These are phyloP conservation scores for Lepidurus packardi DNA, from an alignment of 1,140 invertebrate species.

Conservation along the genomic window DNA sequence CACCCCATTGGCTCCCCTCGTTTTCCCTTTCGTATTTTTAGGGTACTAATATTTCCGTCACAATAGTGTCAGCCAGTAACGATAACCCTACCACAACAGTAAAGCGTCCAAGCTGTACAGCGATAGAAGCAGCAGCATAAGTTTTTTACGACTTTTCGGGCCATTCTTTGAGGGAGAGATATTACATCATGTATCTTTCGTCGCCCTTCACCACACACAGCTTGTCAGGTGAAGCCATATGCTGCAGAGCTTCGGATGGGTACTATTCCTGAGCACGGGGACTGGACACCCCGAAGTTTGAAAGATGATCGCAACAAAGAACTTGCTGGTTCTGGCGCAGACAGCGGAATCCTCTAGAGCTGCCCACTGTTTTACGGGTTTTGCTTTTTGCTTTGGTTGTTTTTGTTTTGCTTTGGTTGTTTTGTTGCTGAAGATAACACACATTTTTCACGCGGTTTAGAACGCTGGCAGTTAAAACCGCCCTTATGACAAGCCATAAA, in stretches of 20 bases:
- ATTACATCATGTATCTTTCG: neutral
- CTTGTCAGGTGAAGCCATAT: neutral
- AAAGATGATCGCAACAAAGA: constrained; percentile 15
- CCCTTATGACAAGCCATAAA: no score
- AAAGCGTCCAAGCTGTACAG: neutral
- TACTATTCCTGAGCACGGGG: neutral
- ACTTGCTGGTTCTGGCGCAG: neutral
- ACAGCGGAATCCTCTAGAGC: neutral
- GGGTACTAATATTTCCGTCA: no score
- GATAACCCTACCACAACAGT: no score
- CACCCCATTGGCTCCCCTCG: no score
- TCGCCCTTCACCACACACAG: neutral
- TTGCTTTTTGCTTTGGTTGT: neutral
- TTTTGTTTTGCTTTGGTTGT: neutral
- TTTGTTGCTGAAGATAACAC: neutral
- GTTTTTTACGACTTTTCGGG: neutral
- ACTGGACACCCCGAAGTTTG: neutral
- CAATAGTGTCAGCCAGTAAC: no score
- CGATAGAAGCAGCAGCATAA: neutral
- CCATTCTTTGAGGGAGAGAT: neutral
- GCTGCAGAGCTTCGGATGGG: neutral
- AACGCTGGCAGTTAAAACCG: no score
- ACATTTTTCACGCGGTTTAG: no score
- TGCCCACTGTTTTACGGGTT: neutral
- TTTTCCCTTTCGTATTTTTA: no score